These are phyloP conservation scores for Scolopax bukidnonensis DNA, from an alignment of 2,797 vertebrate genomes.

Conservation along the genomic window DNA sequence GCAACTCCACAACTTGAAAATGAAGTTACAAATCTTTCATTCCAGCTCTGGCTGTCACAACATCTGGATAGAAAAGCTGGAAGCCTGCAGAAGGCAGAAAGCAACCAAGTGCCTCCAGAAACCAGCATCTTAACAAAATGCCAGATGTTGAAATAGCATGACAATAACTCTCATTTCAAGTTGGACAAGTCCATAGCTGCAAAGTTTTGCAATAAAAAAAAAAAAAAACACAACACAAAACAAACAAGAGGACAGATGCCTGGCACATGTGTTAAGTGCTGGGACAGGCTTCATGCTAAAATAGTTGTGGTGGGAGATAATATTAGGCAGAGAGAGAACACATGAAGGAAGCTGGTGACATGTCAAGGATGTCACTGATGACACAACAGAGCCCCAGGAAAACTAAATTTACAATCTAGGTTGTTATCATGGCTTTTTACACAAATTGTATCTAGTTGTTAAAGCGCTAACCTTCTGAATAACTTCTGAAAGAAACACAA, in stretches of 20 bases:
- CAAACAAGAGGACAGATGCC: not conserved
- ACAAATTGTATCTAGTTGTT: not conserved
- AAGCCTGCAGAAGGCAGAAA: not conserved
- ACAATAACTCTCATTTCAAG: not conserved
- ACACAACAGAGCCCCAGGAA: not conserved
- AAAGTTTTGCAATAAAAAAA: not conserved
- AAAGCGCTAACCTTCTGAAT: not conserved
- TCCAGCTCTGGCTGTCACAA: not conserved
- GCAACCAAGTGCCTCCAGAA: not conserved
- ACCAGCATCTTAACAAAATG: not conserved
- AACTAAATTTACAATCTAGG: not conserved
- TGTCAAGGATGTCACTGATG: not conserved
- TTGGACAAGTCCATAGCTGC: not conserved
- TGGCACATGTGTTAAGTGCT: not conserved
- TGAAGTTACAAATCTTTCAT: not conserved
- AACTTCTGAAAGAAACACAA: not conserved
- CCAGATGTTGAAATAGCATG: not conserved
- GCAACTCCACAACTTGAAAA: not conserved
- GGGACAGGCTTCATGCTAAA: not conserved
- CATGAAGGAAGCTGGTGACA: not conserved
- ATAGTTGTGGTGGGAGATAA: accelerated
- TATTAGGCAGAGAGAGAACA: not conserved
- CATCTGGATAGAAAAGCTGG: not conserved
- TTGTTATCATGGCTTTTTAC: not conserved
- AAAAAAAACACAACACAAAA: no score